Percentiles rank a stretch among this genome's conserved stretches.
phyloP scores from a whole-genome alignment of 1,140 invertebrate species.

The Drosophila lini region DNA sequence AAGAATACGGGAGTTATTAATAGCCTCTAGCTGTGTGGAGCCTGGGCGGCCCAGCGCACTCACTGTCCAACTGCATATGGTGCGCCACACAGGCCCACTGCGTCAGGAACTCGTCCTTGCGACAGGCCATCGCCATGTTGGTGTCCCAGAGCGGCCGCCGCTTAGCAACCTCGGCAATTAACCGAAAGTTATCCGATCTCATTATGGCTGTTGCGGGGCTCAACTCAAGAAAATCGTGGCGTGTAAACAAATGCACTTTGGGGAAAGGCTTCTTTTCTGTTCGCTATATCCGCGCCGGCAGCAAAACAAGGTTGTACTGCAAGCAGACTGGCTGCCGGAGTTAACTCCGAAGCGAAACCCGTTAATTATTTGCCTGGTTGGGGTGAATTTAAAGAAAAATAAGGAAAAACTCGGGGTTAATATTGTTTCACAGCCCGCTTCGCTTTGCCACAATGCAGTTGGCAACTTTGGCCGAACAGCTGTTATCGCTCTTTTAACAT shows the following conservation, averaged over 20 bases:
- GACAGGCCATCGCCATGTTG: conserved; percentile 33
- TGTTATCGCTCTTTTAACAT: conserved; percentile 9
- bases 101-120: conserved; percentile 44
- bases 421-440: conserved; percentile 3
- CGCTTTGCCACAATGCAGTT: background rate
- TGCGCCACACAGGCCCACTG: conserved; percentile 57
- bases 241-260: conserved; percentile 48
- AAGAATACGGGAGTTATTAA: conserved; percentile 14
- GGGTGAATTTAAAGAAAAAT: background rate
- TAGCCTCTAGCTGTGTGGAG: background rate
- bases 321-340: background rate
- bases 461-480: conserved; percentile 30
- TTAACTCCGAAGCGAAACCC: background rate
- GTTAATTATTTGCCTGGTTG: background rate
- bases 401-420: background rate
- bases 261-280: background rate
- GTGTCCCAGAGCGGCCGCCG: conserved; percentile 64
- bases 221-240: conserved; percentile 7
- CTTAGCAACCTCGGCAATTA: conserved; percentile 55
- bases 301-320: background rate
- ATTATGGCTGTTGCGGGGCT: conserved; percentile 13
- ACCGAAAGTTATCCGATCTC: conserved; percentile 59
- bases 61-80: conserved; percentile 54
- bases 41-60: conserved; percentile 1
- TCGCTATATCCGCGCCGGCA: background rate